Evolutionary conservation across 2,888 invertebrate genomes (phyloP), one percentile per base, ranked within the genome.

Genomic region (Ochlodes sylvanus): DNA sequence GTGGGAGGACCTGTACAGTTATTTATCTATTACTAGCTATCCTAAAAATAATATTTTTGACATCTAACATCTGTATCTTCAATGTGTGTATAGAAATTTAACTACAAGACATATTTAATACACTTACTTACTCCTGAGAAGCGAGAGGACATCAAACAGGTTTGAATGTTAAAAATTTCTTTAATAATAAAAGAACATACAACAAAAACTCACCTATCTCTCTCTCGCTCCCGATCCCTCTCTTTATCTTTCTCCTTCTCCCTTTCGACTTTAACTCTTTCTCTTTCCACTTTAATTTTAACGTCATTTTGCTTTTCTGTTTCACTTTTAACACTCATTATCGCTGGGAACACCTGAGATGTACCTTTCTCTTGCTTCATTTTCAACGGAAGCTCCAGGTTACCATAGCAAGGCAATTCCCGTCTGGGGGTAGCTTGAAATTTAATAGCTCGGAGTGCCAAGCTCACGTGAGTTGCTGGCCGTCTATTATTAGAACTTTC

Each of bases 361-460:
- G 79, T 73, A 0, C 78, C 73, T 47, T 77, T 79, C 62, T 92
- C 92, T 47, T 92, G 90, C 58, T 93, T 93, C 0, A 90, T 82
- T 75, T 93, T 92, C 19, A 92, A 77, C 0, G 93, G 92, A 68
- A 94, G 74, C 76, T 93, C 93, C 70, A 94, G 72, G 64, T 94
- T 94, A 0, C 94, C 94, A 71, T 94, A 94, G 67, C 93, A 94
- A 0, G 94, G 94, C 19, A 93, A 73, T 71, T 90, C 82, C 65
- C 93, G 85, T 64, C 89, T 83, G 0, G 90, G 89, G 2, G 87
- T 85, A 0, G 89, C 80, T 68, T 90, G 90, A 74, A 94, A 94
- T 65, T 86, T 84, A 12, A 94, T 84, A 7, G 93, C 92, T 68
- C 83, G 88, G 71, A 92, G 73, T 0, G 85, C 81, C 21, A 92